A percentile compares a stretch with the other conserved stretches of the same genome.
phyloP scores from a whole-genome alignment of 2,888 invertebrate genomes.

The Ditula angustiorana region DNA sequence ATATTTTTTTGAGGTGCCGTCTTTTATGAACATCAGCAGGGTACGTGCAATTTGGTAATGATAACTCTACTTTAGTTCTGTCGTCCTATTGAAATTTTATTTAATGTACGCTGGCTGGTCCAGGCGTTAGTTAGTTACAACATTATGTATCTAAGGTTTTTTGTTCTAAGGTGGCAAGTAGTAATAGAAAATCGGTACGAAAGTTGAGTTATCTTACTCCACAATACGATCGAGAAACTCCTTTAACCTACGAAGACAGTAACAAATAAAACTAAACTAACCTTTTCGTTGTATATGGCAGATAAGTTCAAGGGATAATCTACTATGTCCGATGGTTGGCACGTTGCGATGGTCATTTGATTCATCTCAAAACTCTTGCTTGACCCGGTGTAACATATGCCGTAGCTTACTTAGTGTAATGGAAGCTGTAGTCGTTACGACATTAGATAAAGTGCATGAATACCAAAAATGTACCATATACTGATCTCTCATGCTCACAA shows the following conservation, averaged over 20 bases:
- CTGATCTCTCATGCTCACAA: slow-evolving; percentile 1
- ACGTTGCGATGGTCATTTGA: background rate
- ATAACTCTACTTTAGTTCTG: slow-evolving; percentile 2
- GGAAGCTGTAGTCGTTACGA: slow-evolving; percentile 29
- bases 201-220: slow-evolving; percentile 22
- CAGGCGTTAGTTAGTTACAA: slow-evolving; percentile 24
- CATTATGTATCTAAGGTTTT: slow-evolving; percentile 10
- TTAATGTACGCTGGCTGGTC: slow-evolving; percentile 27
- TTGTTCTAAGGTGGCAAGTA: background rate
- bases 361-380: background rate
- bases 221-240: slow-evolving; percentile 6
- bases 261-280: background rate
- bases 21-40: slow-evolving; percentile 2
- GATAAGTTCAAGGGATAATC: background rate
- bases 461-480: background rate
- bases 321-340: background rate
- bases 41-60: slow-evolving; percentile 7
- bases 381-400: background rate
- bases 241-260: background rate
- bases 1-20: background rate
- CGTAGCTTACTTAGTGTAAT: slow-evolving; percentile 24
- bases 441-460: slow-evolving; percentile 1
- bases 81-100: slow-evolving; percentile 1
- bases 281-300: background rate
- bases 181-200: background rate